These are phyloP conservation scores for Lepidostoma basale DNA, from an alignment of 1,140 invertebrate genomes.

Conservation along the genomic window DNA sequence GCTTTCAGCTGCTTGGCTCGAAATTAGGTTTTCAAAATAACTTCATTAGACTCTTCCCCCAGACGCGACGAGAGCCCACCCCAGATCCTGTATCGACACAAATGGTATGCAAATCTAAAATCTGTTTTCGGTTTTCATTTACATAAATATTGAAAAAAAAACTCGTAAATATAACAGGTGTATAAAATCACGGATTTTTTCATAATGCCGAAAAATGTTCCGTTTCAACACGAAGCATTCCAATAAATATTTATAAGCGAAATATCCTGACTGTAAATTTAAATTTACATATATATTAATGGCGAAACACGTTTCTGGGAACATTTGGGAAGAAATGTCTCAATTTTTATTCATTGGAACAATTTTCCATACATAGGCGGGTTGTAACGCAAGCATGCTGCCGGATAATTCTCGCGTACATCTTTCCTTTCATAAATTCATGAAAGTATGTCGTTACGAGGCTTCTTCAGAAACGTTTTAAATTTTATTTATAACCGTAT, in stretches of 20 bases:
- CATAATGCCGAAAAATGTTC: constrained; percentile 6
- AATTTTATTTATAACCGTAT: neutral
- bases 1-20: no score
- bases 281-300: constrained; percentile 47
- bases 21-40: no score
- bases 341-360: constrained; percentile 45
- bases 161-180: constrained; percentile 19
- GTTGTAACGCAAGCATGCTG: neutral
- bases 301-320: constrained; percentile 39
- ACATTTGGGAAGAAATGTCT: constrained; percentile 36
- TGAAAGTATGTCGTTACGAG: neutral
- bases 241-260: constrained; percentile 46
- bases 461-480: neutral
- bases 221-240: constrained; percentile 22
- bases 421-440: neutral
- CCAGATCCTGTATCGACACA: no score
- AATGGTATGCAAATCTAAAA: constrained; percentile 14
- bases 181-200: constrained; percentile 10
- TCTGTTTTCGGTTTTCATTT: constrained; percentile 10
- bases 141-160: constrained; percentile 16
- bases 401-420: neutral
- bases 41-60: no score
- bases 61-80: no score
- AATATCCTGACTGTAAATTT: constrained; percentile 41
- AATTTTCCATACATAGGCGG: neutral